A percentile compares a stretch with the other conserved stretches of the same genome.
phyloP scores from a whole-genome alignment of 2,888 invertebrate species.

The Pammene fasciana region DNA sequence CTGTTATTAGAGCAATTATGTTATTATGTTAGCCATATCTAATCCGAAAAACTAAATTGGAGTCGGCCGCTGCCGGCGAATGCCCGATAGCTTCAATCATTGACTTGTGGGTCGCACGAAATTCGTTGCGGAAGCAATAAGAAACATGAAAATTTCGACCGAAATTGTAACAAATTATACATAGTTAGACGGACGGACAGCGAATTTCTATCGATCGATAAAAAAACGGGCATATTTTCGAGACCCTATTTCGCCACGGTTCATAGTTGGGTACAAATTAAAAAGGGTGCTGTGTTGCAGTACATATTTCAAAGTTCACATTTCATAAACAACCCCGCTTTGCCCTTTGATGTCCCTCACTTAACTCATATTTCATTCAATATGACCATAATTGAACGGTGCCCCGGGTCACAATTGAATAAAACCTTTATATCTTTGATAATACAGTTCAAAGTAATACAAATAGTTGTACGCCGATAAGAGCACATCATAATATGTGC shows the following conservation, averaged over 20 bases:
- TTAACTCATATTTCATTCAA: slow-evolving; percentile 82
- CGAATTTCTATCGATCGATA: slow-evolving; percentile 58
- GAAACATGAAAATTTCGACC: slow-evolving; percentile 78
- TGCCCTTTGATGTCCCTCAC: slow-evolving; percentile 83
- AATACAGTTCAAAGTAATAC: slow-evolving; percentile 66
- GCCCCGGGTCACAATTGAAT: slow-evolving; percentile 63
- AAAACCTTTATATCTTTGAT: slow-evolving; percentile 61
- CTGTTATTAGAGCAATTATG: slow-evolving; percentile 83
- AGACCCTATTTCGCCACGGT: slow-evolving; percentile 74
- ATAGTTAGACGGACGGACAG: slow-evolving; percentile 61
- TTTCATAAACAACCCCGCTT: slow-evolving; percentile 77
- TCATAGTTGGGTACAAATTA: slow-evolving; percentile 79
- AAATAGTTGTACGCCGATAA: slow-evolving; percentile 59
- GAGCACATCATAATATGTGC: slow-evolving; percentile 69
- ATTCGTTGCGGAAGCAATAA: slow-evolving; percentile 83
- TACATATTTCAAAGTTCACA: slow-evolving; percentile 80
- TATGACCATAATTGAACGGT: slow-evolving; percentile 82
- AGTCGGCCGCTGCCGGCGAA: slow-evolving; percentile 81
- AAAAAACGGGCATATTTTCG: slow-evolving; percentile 61
- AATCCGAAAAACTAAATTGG: slow-evolving; percentile 84
- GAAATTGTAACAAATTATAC: slow-evolving; percentile 72
- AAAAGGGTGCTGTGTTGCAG: slow-evolving; percentile 76
- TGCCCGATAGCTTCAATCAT: slow-evolving; percentile 81
- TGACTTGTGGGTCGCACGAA: slow-evolving; percentile 81
- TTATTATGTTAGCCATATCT: slow-evolving; percentile 83